Percentiles rank a stretch among this genome's conserved stretches.
These are phyloP conservation scores for Lysandra coridon DNA, from an alignment of 2,888 invertebrate species.

Conservation along the genomic window DNA sequence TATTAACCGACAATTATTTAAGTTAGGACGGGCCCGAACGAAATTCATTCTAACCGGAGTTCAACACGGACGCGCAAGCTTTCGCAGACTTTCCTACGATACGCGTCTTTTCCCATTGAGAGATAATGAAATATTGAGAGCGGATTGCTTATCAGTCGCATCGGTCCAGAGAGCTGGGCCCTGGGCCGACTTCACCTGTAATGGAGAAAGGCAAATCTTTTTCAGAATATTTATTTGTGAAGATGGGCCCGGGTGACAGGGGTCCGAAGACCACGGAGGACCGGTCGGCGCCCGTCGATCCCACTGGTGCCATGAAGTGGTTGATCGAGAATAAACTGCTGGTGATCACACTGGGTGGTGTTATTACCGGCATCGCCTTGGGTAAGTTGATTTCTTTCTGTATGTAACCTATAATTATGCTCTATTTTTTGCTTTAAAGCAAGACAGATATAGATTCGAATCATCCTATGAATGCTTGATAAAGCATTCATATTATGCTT, in stretches of 20 bases:
- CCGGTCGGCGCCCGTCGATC: conserved; percentile 83
- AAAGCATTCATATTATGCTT: not conserved
- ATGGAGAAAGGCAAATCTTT: conserved; percentile 85
- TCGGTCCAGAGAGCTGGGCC: conserved; percentile 51
- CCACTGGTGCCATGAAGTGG: conserved; percentile 84
- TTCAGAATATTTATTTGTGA: conserved; percentile 90
- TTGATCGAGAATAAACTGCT: conserved; percentile 88
- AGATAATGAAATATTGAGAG: conserved; percentile 28
- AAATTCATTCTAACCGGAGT: conserved; percentile 19
- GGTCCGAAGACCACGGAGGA: conserved; percentile 82
- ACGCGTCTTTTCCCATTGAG: not conserved
- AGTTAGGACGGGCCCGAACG: conserved; percentile 11
- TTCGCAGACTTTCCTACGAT: not conserved
- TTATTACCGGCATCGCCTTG: conserved; percentile 85
- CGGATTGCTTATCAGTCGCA: conserved; percentile 33
- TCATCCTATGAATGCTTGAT: no score
- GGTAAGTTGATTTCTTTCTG: conserved; percentile 72
- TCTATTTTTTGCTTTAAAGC: not conserved
- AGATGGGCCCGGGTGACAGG: conserved; percentile 85
- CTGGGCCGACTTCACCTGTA: conserved; percentile 56
- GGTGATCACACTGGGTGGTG: conserved; percentile 89
- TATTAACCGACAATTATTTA: conserved; percentile 32
- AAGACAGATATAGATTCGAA: no score
- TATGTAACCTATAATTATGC: not conserved
- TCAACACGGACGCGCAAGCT: not conserved